These are phyloP conservation scores for Salminus brasiliensis DNA, from an alignment of 2,113 vertebrate species.

Conservation along the genomic window DNA sequence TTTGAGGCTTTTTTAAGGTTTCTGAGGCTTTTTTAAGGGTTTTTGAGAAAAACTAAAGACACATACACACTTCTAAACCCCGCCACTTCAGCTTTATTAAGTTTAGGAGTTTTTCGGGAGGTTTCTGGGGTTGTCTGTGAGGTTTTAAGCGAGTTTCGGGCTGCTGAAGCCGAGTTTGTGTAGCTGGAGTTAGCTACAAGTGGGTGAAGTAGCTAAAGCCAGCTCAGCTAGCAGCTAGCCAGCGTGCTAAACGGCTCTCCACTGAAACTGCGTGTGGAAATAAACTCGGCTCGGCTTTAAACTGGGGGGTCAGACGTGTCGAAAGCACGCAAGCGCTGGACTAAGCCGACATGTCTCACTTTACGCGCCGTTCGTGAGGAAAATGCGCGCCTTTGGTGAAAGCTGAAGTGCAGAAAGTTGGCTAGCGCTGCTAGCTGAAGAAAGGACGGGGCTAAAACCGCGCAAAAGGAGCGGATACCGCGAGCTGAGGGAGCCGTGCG, in stretches of 20 bases:
- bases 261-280: background rate
- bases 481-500: background rate
- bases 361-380: background rate
- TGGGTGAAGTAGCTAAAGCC: background rate
- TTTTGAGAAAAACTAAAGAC: too few relatives aligned
- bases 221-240: background rate
- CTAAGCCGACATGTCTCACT: too few relatives aligned
- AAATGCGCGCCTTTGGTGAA: background rate
- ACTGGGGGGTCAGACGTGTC: background rate
- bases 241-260: background rate
- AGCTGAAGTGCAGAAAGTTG: background rate
- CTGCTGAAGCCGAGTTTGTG: too few relatives aligned
- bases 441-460: constrained; percentile 37
- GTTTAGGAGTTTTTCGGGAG: too few relatives aligned
- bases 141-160: too few relatives aligned
- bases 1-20: too few relatives aligned
- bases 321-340: background rate
- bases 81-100: too few relatives aligned
- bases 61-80: too few relatives aligned
- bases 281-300: background rate
- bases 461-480: background rate
- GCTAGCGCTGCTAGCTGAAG: constrained; percentile 49
- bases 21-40: too few relatives aligned
- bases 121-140: too few relatives aligned
- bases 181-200: too few relatives aligned